Conservation (phyloP, 2,888 invertebrate genomes). For the Actias luna region DNA sequence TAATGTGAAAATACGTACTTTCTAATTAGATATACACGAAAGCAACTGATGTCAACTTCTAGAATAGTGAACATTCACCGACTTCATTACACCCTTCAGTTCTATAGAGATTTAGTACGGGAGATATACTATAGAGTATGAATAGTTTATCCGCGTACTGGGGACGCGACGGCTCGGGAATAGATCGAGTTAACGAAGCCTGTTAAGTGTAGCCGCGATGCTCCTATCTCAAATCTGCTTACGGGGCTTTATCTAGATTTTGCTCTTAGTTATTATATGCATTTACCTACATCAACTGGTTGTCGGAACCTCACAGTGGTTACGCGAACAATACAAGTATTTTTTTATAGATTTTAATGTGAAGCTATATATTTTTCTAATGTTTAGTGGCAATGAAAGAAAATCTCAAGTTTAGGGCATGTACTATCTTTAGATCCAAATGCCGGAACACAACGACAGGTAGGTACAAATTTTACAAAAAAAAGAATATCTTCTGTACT, state of each 20-base stretch:
- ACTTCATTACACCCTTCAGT: slow-evolving; percentile 9
- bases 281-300: not conserved
- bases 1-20: not conserved
- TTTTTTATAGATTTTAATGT: no score
- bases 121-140: not conserved
- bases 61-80: not conserved
- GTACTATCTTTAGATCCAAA: no score
- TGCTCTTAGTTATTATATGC: slow-evolving; percentile 22
- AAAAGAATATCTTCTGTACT: no score
- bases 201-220: slow-evolving; percentile 45
- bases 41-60: not conserved
- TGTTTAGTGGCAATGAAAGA: no score
- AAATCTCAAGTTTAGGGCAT: no score
- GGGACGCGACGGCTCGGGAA: slow-evolving; percentile 36
- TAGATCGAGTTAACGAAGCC: slow-evolving; percentile 59
- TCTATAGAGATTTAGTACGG: slow-evolving; percentile 11
- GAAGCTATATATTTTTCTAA: no score
- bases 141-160: slow-evolving; percentile 19
- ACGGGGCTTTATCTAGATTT: slow-evolving; percentile 40
- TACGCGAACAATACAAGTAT: not conserved
- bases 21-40: not conserved
- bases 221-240: slow-evolving; percentile 50
- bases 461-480: no score
- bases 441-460: no score
- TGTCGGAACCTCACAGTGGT: not conserved